Evolutionary conservation across 2,113 vertebrate genomes (phyloP), one percentile per base, ranked within the genome.

Genomic region (Urocitellus parryii): DNA sequence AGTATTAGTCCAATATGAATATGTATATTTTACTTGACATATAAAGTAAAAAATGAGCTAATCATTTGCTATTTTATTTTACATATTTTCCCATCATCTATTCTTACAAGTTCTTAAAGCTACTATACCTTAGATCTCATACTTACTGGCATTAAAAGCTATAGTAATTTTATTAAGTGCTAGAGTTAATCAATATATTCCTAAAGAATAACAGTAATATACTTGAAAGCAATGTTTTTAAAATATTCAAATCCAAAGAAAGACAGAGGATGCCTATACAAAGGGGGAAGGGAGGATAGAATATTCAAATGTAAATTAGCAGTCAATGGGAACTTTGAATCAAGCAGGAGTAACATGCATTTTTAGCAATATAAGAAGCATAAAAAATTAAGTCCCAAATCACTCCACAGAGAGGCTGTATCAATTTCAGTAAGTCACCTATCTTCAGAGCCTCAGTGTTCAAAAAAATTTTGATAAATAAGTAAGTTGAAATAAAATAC

Each of bases 221-320:
- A 76, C 83, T 86, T 93, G n/a, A 83, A 96, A 87, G 53, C 67
- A 89, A 83, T 25, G 32, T 39, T 42, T 93, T 89, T 72, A 4
- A 86, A 58, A 45, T 61, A 88, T 53, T 53, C 9, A 78, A 96
- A 70, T 67, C 5, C 12, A 79, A 32, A 83, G 22, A 65, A 22
- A 61, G 5, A 73, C 45, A 5, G 51, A 5, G 42, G 45, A 32
- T 34, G 3, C 4, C 32, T 65, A 22, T 65, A 42, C 1, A 70
- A 56, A 95, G 37, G 20, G 88, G 12, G 34, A 18, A 51, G 61
- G 0, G 84, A 87, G 56, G 25, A 25, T 0, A 80, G n/a, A 63
- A 45, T 25, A 68, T 17, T 4, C 1, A 42, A 37, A 39, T 17
- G 16, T 34, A 80, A 85, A 77, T 68, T 39, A 51, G 77, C 88